These are phyloP conservation scores for Kuschelorhynchus macadamiae DNA, from an alignment of 2,888 invertebrate species.

Conservation along the genomic window DNA sequence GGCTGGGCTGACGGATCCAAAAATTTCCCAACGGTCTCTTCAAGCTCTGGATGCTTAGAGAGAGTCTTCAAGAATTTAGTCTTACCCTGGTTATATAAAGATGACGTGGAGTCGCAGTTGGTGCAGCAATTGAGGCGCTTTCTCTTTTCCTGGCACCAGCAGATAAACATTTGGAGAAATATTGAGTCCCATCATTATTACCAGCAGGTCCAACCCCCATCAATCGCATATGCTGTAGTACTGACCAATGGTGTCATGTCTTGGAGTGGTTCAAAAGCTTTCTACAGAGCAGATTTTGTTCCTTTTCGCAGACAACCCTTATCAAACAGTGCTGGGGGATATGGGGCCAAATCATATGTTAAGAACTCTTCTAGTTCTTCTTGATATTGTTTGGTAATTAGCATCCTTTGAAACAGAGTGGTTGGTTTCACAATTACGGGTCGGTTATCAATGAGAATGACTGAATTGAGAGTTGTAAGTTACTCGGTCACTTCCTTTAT, in stretches of 20 bases:
- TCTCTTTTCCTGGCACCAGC: neutral
- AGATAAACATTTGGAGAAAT: conserved; percentile 1
- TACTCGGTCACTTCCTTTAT: conserved; percentile 9
- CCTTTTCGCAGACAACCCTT: neutral
- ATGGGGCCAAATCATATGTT: conserved; percentile 8
- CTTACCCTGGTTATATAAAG: neutral
- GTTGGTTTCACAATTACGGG: conserved; percentile 5
- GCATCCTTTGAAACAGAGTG: conserved; percentile 1
- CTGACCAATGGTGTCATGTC: conserved; percentile 1
- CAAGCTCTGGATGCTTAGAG: neutral
- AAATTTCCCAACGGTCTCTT: neutral
- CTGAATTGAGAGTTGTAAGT: conserved; percentile 8
- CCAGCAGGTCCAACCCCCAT: neutral
- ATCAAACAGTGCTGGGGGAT: conserved; percentile 1
- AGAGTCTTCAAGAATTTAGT: neutral
- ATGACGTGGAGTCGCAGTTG: neutral
- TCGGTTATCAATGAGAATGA: conserved; percentile 1
- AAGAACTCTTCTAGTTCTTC: conserved; percentile 10
- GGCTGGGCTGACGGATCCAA: neutral
- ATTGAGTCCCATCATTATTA: neutral
- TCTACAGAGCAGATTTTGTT: conserved; percentile 1
- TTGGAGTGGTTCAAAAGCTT: neutral
- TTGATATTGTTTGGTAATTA: neutral
- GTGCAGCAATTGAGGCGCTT: neutral
- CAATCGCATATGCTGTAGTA: conserved; percentile 4